These are phyloP conservation scores for Xanthia togata DNA, from an alignment of 2,888 invertebrate genomes.

Conservation along the genomic window DNA sequence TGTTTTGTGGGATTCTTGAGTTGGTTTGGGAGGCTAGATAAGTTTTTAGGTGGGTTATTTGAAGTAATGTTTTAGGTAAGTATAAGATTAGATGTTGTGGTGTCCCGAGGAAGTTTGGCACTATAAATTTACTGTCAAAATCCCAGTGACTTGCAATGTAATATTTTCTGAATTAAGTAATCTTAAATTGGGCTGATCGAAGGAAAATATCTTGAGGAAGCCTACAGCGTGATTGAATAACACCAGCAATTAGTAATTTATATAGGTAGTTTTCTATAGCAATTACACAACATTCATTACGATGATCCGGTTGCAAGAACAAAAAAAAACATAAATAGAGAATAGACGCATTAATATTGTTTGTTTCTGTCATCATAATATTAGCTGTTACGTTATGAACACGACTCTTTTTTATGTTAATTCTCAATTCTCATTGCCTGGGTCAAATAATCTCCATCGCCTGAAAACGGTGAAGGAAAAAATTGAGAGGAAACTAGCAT, in stretches of 20 bases:
- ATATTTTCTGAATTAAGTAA: not conserved
- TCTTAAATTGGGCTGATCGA: not conserved
- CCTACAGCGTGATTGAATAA: not conserved
- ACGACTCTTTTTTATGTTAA: no score
- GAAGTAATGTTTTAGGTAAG: not conserved
- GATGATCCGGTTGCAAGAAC: not conserved
- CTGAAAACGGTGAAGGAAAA: no score
- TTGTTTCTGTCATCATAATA: no score
- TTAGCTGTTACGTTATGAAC: no score
- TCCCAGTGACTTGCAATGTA: not conserved
- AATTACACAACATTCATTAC: not conserved
- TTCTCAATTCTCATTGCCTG: no score
- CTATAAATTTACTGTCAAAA: not conserved
- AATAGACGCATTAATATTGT: no score
- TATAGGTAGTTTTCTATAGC: not conserved
- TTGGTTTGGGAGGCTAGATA: conserved; percentile 5
- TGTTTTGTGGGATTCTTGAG: conserved; percentile 23
- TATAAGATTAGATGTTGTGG: not conserved
- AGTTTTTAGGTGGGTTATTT: conserved; percentile 5
- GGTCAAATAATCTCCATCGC: no score
- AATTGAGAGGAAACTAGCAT: no score
- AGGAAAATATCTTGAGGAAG: not conserved
- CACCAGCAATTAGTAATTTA: not conserved
- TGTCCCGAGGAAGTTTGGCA: no score
- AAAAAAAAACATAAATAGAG: no score